Evolutionary conservation across 1,140 invertebrate species (phyloP).

Genomic region (Panagrolaimus sp.): DNA sequence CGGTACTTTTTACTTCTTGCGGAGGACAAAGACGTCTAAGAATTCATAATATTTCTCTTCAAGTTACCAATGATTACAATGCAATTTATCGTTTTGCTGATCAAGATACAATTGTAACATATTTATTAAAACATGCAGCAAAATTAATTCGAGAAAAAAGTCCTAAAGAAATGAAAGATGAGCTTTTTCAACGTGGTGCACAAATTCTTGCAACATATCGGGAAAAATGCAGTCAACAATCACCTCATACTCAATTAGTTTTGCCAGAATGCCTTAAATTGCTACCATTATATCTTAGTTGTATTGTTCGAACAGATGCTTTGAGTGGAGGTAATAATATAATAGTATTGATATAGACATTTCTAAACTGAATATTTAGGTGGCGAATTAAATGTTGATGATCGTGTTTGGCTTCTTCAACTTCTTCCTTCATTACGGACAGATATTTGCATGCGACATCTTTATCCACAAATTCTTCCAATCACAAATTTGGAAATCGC

Average conservation of each 20-base stretch:
- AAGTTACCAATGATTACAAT: slow-evolving; percentile 80
- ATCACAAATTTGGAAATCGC: slow-evolving; percentile 30
- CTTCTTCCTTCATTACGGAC: slow-evolving; percentile 47
- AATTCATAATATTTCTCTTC: slow-evolving; percentile 84
- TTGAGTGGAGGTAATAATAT: slow-evolving; percentile 69
- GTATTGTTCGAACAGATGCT: slow-evolving; percentile 83
- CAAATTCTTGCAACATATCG: slow-evolving; percentile 76
- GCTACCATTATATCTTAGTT: slow-evolving; percentile 86
- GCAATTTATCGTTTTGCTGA: slow-evolving; percentile 88
- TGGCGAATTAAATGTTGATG: slow-evolving; percentile 56
- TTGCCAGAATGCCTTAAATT: slow-evolving; percentile 95
- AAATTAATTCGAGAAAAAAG: slow-evolving; percentile 60
- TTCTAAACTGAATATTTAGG: slow-evolving; percentile 33
- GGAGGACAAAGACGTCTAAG: slow-evolving; percentile 81
- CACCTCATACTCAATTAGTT: slow-evolving; percentile 76
- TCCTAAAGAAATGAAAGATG: slow-evolving; percentile 66
- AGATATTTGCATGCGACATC: slow-evolving; percentile 35
- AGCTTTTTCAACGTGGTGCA: slow-evolving; percentile 69
- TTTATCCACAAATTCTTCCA: slow-evolving; percentile 50
- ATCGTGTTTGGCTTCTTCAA: slow-evolving; percentile 57
- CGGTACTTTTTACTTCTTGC: slow-evolving; percentile 86
- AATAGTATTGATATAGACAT: slow-evolving; percentile 21
- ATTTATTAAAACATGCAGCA: slow-evolving; percentile 70
- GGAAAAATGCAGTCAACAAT: slow-evolving; percentile 54
- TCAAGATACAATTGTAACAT: slow-evolving; percentile 85